phyloP scores from a whole-genome alignment of 2,113 vertebrate genomes.

The Porphyrio hochstetteri region DNA sequence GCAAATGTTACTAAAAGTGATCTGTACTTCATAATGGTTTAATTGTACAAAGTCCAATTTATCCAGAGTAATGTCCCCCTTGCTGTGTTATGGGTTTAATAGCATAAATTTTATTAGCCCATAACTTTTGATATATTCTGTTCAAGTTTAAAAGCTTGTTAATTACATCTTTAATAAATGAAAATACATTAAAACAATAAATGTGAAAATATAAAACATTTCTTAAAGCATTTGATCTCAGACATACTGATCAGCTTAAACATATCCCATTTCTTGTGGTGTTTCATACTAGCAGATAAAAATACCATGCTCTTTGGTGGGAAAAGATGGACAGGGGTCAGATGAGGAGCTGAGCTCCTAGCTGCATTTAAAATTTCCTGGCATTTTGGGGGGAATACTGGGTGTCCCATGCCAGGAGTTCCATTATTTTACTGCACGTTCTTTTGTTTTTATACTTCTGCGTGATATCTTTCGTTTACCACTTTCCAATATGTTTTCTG shows the following conservation, averaged over 20 bases:
- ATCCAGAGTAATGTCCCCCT: not conserved
- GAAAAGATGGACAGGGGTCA: not conserved
- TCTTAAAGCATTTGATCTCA: not conserved
- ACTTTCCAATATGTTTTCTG: not conserved
- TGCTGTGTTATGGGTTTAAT: not conserved
- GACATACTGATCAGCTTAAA: not conserved
- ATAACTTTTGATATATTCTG: not conserved
- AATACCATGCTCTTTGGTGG: not conserved
- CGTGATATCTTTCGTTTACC: not conserved
- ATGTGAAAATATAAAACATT: not conserved
- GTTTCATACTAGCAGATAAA: not conserved
- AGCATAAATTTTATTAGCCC: not conserved
- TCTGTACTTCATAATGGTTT: not conserved
- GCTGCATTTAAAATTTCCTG: not conserved
- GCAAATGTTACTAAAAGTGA: not conserved
- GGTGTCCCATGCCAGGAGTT: not conserved
- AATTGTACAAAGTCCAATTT: not conserved
- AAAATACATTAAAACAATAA: not conserved
- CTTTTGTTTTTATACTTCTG: not conserved
- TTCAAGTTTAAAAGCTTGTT: not conserved
- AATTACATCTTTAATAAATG: not conserved
- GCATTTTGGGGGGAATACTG: not conserved
- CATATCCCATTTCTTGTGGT: not conserved
- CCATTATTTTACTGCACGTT: not conserved
- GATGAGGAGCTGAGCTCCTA: not conserved